Evolutionary conservation across 1,140 invertebrate species (phyloP), one percentile per base, ranked within the genome.

Genomic region (Charaxes varanes): DNA sequence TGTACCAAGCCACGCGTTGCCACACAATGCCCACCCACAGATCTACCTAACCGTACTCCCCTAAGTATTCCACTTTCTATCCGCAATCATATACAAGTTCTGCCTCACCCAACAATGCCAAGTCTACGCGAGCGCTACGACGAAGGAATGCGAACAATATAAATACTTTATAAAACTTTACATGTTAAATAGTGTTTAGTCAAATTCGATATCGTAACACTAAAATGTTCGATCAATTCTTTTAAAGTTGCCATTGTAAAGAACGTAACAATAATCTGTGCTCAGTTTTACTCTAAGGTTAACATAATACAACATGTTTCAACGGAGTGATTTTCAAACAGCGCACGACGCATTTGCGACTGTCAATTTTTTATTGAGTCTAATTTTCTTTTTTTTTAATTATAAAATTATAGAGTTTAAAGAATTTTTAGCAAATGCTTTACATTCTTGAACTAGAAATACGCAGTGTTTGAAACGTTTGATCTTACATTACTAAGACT

Each of bases 161-260:
- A 74, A 78, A 76, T 67, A 71, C 61, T 55, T 70, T 73, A 71
- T 65, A 71, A 68, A 74, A 74, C 64, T 63, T 73, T 64, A 66
- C 59, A 42, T 67, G 64, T 59, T 64, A 71, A 63, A 67, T 66
- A 66, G 54, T 64, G 52, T 58, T 68, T 41, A 42, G 70, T 77
- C 67, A 81, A 81, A 80, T 84, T 79, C 72, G 77, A 76, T 73
- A 76, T 74, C 54, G 60, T 73, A 73, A 72, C 61, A 67, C 70
- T 74, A 78, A 63, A 18, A 47, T 30, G 36, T 47, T 10, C 17
- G 23, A 40, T 35, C 37, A 24, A 14, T 42, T 19, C n/a, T 31
- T 14, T 13, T 24, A 32, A 30, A 23, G 3, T 32, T 38, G 22
- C 41, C 46, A 28, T 37, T 13, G 42, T 33, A 33, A 19, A 21